phyloP scores from a whole-genome alignment of 2,888 invertebrate genomes.

The Amphipyra tragopoginis region DNA sequence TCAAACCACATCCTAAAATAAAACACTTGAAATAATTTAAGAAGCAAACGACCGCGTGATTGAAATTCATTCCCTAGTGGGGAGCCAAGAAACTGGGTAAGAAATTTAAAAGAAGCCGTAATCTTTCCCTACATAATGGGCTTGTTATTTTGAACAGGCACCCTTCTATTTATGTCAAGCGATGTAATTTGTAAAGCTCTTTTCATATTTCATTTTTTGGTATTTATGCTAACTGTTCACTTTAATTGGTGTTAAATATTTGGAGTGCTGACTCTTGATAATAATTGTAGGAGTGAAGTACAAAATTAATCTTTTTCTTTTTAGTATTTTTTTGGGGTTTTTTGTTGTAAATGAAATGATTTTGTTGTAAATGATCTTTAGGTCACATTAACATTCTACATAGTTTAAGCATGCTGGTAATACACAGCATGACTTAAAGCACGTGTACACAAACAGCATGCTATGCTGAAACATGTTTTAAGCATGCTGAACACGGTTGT shows the following conservation, averaged over 20 bases:
- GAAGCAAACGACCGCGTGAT: conserved; percentile 3
- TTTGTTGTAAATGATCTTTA: too few species aligned
- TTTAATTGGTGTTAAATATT: conserved; percentile 24
- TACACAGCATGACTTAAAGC: too few species aligned
- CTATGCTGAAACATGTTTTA: too few species aligned
- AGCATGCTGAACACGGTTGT: too few species aligned
- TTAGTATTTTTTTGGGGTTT: too few species aligned
- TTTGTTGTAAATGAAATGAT: too few species aligned
- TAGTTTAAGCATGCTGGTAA: too few species aligned
- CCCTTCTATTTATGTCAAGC: conserved; percentile 32
- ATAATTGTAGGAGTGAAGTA: background rate
- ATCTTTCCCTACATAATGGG: conserved; percentile 23
- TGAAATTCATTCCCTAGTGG: conserved; percentile 19
- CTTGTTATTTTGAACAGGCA: conserved; percentile 29
- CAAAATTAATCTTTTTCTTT: too few species aligned
- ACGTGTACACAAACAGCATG: too few species aligned
- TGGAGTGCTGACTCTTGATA: background rate
- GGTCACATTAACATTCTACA: too few species aligned
- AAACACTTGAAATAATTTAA: conserved; percentile 26
- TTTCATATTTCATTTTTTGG: conserved; percentile 7
- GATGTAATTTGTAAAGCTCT: conserved; percentile 27
- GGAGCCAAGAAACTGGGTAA: conserved; percentile 1
- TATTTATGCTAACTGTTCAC: conserved; percentile 1
- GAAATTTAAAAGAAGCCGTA: conserved; percentile 27
- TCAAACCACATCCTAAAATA: background rate